Base-by-base conservation (phyloP, 2,888 invertebrate genomes). In the Pogonocherus hispidulus region DNA sequence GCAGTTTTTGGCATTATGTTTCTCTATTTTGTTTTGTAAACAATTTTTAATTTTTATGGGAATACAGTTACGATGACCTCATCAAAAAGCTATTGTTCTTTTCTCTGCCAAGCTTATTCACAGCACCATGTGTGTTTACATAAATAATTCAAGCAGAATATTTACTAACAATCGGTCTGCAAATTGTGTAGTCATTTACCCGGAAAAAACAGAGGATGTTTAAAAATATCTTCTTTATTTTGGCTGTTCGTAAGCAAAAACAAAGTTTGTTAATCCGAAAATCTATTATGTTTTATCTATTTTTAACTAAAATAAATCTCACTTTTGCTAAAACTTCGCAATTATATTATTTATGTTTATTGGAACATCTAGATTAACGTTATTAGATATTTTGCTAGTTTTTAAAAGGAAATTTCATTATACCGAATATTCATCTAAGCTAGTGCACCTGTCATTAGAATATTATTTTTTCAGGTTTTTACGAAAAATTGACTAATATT, bases 41-140 rank as follows among this genome's bases (percentile, higher is more conserved):
- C 47, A 59, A 32, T 59, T 52, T 59, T 54, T 54, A 54, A 57
- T 57, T 57, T 57, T 57, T 59, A 49, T 47, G 44, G 16, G 47
- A 47, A 47, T 59, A 59, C 59, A 59, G 59, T 59, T 59, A 59
- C 59, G 46, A 59, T 59, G 59, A 59, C 59, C 59, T 59, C 59
- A 59, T 32, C 47, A 0, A n/a, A 23, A 18, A 47, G 59, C 59
- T 47, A 59, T 59, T 59, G 59, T 59, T 59, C 47, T 47, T 59
- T 59, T 59, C 32, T 57, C 44, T 46, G 23, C 18, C 47, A 46
- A 18, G 23, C 19, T 16, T 32, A 19, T 47, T 27, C 23, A 3
- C 9, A 23, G 8, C 46, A 14, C 16, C 41, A 37, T 56, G 14
- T 35, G 44, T 56, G 23, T 41, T 56, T 56, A 41, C 41, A 44